Percentiles rank a stretch among this genome's conserved stretches.
These are phyloP conservation scores for Motacilla alba DNA, from an alignment of 2,113 vertebrate species.

Conservation along the genomic window DNA sequence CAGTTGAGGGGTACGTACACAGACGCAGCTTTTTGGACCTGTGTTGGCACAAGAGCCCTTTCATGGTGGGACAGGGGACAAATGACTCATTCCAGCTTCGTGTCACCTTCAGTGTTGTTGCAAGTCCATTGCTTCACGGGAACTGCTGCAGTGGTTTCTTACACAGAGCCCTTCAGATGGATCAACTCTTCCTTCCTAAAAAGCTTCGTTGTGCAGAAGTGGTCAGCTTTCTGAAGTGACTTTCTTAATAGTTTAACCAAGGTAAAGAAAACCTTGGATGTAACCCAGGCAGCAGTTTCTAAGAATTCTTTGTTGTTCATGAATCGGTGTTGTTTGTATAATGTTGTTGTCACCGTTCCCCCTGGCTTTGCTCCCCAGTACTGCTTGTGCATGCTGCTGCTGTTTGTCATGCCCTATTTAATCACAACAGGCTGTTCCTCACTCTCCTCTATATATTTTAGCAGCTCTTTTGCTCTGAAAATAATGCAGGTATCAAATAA, in stretches of 20 bases:
- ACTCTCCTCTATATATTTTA: not conserved
- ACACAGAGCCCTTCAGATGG: not conserved
- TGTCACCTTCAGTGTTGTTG: not conserved
- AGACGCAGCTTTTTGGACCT: not conserved
- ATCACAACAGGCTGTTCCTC: constrained; percentile 16
- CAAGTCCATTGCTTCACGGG: not conserved
- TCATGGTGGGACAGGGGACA: not conserved
- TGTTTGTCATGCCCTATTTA: constrained; percentile 50
- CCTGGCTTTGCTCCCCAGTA: constrained; percentile 18
- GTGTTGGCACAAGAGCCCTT: not conserved
- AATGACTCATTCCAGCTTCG: not conserved
- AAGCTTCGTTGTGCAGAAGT: not conserved
- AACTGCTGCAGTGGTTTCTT: not conserved
- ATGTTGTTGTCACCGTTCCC: constrained; percentile 3
- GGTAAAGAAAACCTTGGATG: constrained; percentile 22
- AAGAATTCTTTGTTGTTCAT: constrained; percentile 38
- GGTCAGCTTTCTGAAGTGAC: not conserved
- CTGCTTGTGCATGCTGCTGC: constrained; percentile 21
- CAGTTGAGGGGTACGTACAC: rapidly evolving
- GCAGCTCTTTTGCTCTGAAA: not conserved
- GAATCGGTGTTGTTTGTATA: not conserved
- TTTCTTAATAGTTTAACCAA: constrained; percentile 39
- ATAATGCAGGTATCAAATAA: not conserved
- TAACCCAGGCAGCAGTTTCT: constrained; percentile 26
- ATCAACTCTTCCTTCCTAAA: not conserved